Percentiles rank a stretch among this genome's conserved stretches.
These are phyloP conservation scores for Mormyrus proboscirostris DNA, from an alignment of 2,797 vertebrate genomes.

Conservation along the genomic window DNA sequence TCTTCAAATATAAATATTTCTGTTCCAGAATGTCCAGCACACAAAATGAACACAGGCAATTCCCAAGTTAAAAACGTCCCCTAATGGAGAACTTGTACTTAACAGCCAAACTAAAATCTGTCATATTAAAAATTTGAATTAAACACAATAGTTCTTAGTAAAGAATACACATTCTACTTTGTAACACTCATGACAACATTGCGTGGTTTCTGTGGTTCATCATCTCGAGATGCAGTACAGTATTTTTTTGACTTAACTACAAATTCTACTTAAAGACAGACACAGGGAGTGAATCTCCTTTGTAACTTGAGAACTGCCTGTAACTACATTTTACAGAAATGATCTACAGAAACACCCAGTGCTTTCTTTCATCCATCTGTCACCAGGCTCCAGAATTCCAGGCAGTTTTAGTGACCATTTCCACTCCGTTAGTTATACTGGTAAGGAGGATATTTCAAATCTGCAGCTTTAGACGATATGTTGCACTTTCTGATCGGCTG, in stretches of 20 bases:
- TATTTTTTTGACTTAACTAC: background rate
- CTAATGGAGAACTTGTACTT: background rate
- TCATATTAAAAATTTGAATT: background rate
- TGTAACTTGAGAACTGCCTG: background rate
- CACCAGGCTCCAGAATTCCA: conserved; percentile 24
- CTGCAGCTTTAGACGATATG: background rate
- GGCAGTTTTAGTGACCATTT: conserved; percentile 27
- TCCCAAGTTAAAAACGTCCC: background rate
- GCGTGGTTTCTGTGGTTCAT: background rate
- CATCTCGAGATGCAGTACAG: background rate
- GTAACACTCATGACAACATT: background rate
- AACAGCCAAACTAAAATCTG: background rate
- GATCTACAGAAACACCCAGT: background rate
- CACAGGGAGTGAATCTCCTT: background rate
- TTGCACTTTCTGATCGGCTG: background rate
- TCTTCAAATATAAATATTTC: background rate
- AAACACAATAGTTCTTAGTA: background rate
- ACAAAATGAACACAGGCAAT: background rate
- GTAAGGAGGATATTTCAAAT: conserved; percentile 25
- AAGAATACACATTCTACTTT: background rate
- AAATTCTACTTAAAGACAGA: background rate
- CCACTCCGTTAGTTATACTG: conserved; percentile 31
- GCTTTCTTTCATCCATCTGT: background rate
- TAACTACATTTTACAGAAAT: background rate
- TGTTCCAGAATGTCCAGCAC: background rate